Percentiles rank a stretch among this genome's conserved stretches.
Conservation (phyloP, 1,140 invertebrate species). For the Mya arenaria region DNA sequence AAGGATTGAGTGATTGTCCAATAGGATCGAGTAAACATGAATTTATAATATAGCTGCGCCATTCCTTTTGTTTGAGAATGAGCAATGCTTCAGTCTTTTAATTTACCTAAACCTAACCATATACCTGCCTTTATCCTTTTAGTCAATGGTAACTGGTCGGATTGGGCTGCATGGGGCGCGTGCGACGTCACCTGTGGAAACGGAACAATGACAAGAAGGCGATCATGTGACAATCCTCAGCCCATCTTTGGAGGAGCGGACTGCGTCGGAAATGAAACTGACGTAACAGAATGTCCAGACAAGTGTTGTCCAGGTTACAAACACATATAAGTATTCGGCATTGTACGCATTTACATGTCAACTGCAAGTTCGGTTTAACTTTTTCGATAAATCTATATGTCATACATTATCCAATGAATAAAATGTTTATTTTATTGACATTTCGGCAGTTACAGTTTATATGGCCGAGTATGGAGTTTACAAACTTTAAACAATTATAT, state of each 20-base stretch:
- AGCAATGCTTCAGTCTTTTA: too few species aligned
- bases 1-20: too few species aligned
- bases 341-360: constrained; percentile 46
- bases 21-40: too few species aligned
- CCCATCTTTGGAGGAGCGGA: constrained; percentile 57
- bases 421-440: not conserved
- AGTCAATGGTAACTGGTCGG: not conserved
- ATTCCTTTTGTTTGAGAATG: too few species aligned
- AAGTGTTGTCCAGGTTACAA: not conserved
- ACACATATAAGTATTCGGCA: constrained; percentile 42
- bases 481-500: constrained; percentile 30
- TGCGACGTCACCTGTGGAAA: constrained; percentile 60
- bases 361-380: constrained; percentile 43
- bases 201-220: constrained; percentile 43
- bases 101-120: too few species aligned
- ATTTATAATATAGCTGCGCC: too few species aligned
- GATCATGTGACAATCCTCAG: constrained; percentile 51
- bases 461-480: constrained; percentile 20
- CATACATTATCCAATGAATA: not conserved
- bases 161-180: constrained; percentile 59
- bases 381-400: not conserved
- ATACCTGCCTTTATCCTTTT: too few species aligned
- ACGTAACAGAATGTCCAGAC: constrained; percentile 35
- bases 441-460: not conserved
- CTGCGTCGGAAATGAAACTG: constrained; percentile 50